phyloP scores from a whole-genome alignment of 2,888 invertebrate genomes.

The Pherbina coryleti region DNA sequence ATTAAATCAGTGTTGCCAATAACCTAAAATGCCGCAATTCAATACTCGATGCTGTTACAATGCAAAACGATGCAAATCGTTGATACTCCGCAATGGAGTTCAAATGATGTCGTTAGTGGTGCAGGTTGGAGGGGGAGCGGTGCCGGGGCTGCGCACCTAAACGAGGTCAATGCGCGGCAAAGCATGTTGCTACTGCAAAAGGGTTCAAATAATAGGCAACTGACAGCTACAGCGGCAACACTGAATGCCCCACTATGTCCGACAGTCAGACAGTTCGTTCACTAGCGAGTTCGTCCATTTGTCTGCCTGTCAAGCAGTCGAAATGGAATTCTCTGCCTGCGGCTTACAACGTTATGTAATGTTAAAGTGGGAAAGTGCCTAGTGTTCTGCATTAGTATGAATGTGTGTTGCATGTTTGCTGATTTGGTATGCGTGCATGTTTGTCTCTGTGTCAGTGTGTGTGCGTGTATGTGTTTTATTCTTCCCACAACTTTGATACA shows the following conservation, averaged over 20 bases:
- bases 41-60: conserved; percentile 27
- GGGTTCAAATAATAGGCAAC: conserved; percentile 15
- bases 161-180: conserved; percentile 50
- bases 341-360: neutral
- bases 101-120: neutral
- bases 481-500: neutral
- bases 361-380: conserved; percentile 33
- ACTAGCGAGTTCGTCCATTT: neutral
- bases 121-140: neutral
- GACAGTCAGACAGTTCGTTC: neutral
- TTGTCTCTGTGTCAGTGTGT: conserved; percentile 39
- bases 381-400: conserved; percentile 58
- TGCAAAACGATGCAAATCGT: conserved; percentile 25
- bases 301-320: neutral
- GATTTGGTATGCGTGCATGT: neutral
- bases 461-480: neutral
- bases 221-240: neutral
- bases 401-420: neutral
- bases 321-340: neutral
- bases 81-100: neutral
- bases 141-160: conserved; percentile 11
- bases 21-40: conserved; percentile 43
- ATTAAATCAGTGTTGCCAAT: conserved; percentile 50
- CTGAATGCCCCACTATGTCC: neutral
- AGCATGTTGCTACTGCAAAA: neutral